phyloP scores from a whole-genome alignment of 2,888 invertebrate genomes.

The Thecocarcelia acutangulata region DNA sequence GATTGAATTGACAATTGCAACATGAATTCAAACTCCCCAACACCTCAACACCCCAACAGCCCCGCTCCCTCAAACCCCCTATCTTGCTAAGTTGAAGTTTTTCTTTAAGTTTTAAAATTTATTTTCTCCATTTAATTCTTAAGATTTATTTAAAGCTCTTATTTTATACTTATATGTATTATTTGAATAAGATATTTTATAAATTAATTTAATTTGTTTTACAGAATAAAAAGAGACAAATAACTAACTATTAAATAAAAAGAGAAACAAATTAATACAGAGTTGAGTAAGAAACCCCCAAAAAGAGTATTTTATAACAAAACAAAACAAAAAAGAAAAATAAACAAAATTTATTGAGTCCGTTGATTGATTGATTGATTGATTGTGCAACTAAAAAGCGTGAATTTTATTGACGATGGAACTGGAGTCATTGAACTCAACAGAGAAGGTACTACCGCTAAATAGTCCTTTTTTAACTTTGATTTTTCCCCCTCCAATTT shows the following conservation, averaged over 20 bases:
- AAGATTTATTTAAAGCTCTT: constrained; percentile 22
- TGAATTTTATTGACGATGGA: constrained; percentile 70
- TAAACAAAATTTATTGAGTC: constrained; percentile 26
- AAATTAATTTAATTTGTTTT: constrained; percentile 68
- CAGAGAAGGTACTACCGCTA: constrained; percentile 72
- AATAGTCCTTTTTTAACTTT: constrained; percentile 37
- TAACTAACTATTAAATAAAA: constrained; percentile 32
- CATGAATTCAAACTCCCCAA: not conserved
- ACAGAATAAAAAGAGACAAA: constrained; percentile 60
- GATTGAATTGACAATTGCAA: constrained; percentile 7
- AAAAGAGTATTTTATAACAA: constrained; percentile 2
- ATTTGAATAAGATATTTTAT: constrained; percentile 57
- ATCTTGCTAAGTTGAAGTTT: constrained; percentile 4
- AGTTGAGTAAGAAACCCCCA: constrained; percentile 12
- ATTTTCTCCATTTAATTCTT: constrained; percentile 18
- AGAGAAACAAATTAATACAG: constrained; percentile 42
- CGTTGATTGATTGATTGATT: constrained; percentile 45
- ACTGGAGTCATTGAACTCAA: constrained; percentile 72
- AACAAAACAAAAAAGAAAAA: constrained; percentile 26
- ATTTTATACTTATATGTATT: constrained; percentile 24
- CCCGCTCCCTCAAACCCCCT: not conserved
- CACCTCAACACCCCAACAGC: no score
- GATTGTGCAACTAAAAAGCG: constrained; percentile 46
- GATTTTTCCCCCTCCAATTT: constrained; percentile 29
- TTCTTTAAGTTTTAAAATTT: not conserved